phyloP scores from a whole-genome alignment of 2,113 vertebrate genomes.

The Pterocles gutturalis region DNA sequence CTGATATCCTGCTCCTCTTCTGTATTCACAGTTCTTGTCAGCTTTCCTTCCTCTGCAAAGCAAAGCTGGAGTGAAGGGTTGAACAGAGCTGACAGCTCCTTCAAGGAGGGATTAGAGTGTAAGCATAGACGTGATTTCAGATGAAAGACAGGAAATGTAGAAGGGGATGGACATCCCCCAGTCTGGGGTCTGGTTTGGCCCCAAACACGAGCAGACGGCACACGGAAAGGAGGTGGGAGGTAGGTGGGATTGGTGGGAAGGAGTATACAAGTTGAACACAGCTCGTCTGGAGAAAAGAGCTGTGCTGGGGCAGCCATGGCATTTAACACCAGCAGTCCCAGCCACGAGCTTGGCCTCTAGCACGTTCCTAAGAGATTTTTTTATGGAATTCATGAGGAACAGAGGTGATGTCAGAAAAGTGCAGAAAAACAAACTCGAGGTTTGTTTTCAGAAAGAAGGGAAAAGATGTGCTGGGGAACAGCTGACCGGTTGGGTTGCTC shows the following conservation, averaged over 20 bases:
- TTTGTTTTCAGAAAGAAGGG: not conserved
- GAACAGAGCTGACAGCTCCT: not conserved
- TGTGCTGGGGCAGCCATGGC: not conserved
- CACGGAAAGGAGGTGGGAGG: not conserved
- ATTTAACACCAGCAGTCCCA: not conserved
- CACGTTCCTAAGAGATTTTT: not conserved
- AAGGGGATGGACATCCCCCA: not conserved
- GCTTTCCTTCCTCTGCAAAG: not conserved
- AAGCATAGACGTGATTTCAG: not conserved
- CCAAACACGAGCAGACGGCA: not conserved
- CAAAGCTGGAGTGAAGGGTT: not conserved
- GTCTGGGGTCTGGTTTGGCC: not conserved
- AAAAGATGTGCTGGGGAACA: not conserved
- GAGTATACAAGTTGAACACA: rapidly evolving
- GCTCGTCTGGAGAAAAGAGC: not conserved
- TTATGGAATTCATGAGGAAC: not conserved
- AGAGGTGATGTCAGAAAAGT: not conserved
- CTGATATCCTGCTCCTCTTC: not conserved
- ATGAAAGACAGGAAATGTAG: not conserved
- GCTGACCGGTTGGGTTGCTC: not conserved
- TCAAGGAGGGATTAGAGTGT: not conserved
- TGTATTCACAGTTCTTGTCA: not conserved
- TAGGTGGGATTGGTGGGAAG: not conserved
- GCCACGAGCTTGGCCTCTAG: not conserved
- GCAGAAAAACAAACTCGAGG: not conserved